phyloP scores from a whole-genome alignment of 2,888 invertebrate genomes.

The Cistogaster globosa region DNA sequence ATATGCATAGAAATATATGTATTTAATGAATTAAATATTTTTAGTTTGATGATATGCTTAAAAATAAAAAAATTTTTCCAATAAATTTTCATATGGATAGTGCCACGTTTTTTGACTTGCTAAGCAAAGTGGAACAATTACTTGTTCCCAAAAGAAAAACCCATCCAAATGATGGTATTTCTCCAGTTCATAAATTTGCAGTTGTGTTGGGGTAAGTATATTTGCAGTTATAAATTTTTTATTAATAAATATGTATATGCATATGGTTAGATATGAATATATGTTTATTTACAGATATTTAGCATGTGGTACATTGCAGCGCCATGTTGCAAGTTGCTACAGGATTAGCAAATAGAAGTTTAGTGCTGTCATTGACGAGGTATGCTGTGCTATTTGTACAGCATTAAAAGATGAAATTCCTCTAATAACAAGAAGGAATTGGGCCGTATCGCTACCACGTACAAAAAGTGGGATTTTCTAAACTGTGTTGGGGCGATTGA shows the following conservation, averaged over 20 bases:
- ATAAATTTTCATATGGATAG: conserved; percentile 20
- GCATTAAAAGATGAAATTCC: conserved; percentile 21
- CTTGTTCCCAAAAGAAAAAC: conserved; percentile 3
- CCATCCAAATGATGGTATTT: conserved; percentile 16
- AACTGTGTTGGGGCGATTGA: conserved; percentile 19
- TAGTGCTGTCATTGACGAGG: conserved; percentile 13
- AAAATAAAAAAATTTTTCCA: background rate
- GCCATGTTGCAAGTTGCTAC: no score
- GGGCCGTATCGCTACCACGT: background rate
- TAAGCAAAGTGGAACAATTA: conserved; percentile 12
- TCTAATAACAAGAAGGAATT: conserved; percentile 2
- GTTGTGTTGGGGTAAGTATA: background rate
- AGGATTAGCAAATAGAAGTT: conserved; percentile 10
- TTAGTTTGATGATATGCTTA: conserved; percentile 18
- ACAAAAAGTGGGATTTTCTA: conserved; percentile 26
- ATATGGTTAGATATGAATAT: background rate
- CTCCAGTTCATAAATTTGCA: conserved; percentile 6
- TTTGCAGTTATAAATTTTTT: no score
- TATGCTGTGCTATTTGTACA: conserved; percentile 12
- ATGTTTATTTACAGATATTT: background rate
- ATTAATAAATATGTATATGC: no score
- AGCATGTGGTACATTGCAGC: conserved; percentile 2
- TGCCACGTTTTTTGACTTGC: conserved; percentile 9
- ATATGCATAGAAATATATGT: no score
- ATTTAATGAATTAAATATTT: no score